A percentile compares a stretch with the other conserved stretches of the same genome.
phyloP scores from a whole-genome alignment of 2,113 vertebrate species.

The Petaurus breviceps region DNA sequence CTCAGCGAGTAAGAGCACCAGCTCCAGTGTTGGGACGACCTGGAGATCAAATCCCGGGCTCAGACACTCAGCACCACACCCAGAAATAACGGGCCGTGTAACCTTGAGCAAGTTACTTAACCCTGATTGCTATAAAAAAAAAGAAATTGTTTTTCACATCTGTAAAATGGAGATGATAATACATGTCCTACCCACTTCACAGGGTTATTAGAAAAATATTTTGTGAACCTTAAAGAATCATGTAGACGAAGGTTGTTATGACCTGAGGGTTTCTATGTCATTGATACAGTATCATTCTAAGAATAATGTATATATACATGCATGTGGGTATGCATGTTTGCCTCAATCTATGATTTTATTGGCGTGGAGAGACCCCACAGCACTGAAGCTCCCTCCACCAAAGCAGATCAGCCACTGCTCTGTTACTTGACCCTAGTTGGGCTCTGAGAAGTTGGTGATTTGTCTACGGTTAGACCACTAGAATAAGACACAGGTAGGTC shows the following conservation, averaged over 20 bases:
- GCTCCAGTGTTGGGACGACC: too few species aligned
- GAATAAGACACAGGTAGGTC: background rate
- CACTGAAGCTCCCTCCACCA: background rate
- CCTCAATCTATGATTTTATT: background rate
- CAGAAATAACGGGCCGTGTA: too few species aligned
- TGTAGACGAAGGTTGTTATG: background rate
- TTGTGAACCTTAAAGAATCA: background rate
- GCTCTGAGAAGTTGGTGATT: background rate
- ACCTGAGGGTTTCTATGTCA: background rate
- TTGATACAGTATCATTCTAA: background rate
- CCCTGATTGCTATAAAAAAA: too few species aligned
- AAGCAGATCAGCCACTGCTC: background rate
- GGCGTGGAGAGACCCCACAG: background rate
- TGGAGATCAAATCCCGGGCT: too few species aligned
- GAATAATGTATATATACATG: background rate
- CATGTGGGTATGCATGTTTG: background rate
- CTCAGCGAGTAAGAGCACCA: too few species aligned
- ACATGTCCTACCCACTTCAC: background rate
- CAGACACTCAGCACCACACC: too few species aligned
- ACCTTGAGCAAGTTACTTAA: too few species aligned
- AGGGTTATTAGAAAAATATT: background rate
- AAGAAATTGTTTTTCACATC: too few species aligned
- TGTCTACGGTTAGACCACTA: background rate
- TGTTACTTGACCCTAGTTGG: background rate
- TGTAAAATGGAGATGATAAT: background rate